phyloP scores from a whole-genome alignment of 2,113 vertebrate genomes.

The Trogon melanurus region DNA sequence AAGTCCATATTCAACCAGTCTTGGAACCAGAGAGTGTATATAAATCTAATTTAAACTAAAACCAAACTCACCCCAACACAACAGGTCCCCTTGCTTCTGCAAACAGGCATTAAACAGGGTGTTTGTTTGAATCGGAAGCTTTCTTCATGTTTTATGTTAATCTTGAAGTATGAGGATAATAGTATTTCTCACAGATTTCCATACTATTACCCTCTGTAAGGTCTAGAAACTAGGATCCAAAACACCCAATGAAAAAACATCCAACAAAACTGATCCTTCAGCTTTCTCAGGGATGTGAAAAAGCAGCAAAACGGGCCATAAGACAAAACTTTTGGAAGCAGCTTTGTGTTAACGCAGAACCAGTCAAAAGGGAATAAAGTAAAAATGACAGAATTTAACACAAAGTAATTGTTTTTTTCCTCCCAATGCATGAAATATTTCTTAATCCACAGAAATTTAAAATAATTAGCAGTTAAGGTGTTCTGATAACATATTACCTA shows the following conservation, averaged over 20 bases:
- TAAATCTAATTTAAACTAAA: not conserved
- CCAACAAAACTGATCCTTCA: not conserved
- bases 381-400: not conserved
- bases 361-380: accelerated
- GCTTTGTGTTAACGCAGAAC: not conserved
- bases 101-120: not conserved
- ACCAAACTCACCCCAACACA: not conserved
- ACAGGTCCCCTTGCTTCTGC: not conserved
- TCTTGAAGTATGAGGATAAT: not conserved
- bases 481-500: not conserved
- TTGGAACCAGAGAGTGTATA: not conserved
- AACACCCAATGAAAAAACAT: not conserved
- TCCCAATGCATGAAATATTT: not conserved
- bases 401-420: not conserved
- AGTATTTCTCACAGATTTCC: not conserved
- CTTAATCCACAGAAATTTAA: not conserved
- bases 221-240: not conserved
- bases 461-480: not conserved
- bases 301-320: not conserved
- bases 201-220: not conserved
- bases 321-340: not conserved
- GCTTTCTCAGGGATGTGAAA: not conserved
- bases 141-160: not conserved
- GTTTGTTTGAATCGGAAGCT: not conserved
- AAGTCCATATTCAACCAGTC: not conserved